Conservation (phyloP, 1,140 invertebrate genomes). For the Diabrotica virgifera region DNA sequence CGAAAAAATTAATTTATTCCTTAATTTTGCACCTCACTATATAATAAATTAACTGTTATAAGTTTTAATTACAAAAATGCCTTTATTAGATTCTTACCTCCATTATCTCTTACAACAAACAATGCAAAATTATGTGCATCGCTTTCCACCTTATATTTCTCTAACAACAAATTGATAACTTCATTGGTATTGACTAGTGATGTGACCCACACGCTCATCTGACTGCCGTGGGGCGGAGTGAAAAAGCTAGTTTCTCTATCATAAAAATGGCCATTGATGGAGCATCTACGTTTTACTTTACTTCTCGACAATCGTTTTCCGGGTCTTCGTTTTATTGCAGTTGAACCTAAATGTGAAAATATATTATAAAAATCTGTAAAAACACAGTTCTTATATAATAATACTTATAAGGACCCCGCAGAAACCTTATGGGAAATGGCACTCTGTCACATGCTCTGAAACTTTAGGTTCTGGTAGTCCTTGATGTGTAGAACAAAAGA, state of each 20-base stretch:
- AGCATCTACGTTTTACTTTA: slow-evolving; percentile 72
- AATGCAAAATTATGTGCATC: slow-evolving; percentile 76
- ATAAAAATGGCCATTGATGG: slow-evolving; percentile 87
- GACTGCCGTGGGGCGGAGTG: slow-evolving; percentile 78
- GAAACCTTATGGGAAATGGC: no score
- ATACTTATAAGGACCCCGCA: no score
- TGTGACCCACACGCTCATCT: slow-evolving; percentile 83
- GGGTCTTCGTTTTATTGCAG: slow-evolving; percentile 67
- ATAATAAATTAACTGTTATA: no score
- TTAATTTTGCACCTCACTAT: no score
- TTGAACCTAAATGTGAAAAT: slow-evolving; percentile 53
- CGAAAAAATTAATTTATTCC: no score
- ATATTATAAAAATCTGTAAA: no score
- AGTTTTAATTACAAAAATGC: background rate
- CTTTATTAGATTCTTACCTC: slow-evolving; percentile 55
- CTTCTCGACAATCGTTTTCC: slow-evolving; percentile 65
- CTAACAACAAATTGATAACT: slow-evolving; percentile 80
- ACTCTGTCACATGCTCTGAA: no score
- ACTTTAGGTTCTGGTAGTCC: no score
- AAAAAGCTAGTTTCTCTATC: slow-evolving; percentile 86
- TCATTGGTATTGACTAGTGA: slow-evolving; percentile 76
- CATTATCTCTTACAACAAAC: slow-evolving; percentile 79
- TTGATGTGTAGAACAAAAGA: no score
- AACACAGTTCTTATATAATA: no score
- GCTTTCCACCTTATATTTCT: slow-evolving; percentile 86